Percentiles rank a stretch among this genome's conserved stretches.
phyloP scores from a whole-genome alignment of 1,140 invertebrate genomes.

The Seison nebaliae region DNA sequence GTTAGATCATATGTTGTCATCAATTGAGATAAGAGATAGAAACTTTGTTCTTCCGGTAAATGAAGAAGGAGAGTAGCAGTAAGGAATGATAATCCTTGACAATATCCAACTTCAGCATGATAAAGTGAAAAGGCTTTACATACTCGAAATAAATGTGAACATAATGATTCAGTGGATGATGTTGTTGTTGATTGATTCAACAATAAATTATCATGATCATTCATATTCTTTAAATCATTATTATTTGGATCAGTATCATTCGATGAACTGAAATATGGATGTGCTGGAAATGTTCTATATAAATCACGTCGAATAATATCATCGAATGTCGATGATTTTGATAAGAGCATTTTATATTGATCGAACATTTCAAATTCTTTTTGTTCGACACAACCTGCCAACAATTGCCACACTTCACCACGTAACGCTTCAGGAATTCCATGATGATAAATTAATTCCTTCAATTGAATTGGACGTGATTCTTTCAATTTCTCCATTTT shows the following conservation, averaged over 20 bases:
- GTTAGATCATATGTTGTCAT: slow-evolving; percentile 85
- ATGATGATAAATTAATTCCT: slow-evolving; percentile 21
- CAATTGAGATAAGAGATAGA: slow-evolving; percentile 72
- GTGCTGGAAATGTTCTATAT: slow-evolving; percentile 84
- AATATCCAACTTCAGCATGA: slow-evolving; percentile 88
- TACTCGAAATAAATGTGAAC: slow-evolving; percentile 75
- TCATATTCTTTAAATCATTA: not conserved
- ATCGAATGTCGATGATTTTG: slow-evolving; percentile 63
- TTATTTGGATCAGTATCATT: no score
- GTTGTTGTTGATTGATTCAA: no score
- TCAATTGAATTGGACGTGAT: slow-evolving; percentile 2
- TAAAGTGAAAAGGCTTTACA: slow-evolving; percentile 77
- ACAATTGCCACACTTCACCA: slow-evolving; percentile 81
- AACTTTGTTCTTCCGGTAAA: slow-evolving; percentile 98
- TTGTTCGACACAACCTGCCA: slow-evolving; percentile 56
- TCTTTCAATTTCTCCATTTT: slow-evolving; percentile 34
- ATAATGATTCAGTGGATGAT: slow-evolving; percentile 39
- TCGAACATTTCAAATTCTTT: slow-evolving; percentile 65
- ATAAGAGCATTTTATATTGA: slow-evolving; percentile 61
- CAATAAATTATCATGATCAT: no score
- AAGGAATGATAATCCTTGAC: slow-evolving; percentile 84
- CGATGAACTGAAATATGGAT: slow-evolving; percentile 62
- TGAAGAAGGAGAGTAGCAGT: slow-evolving; percentile 75
- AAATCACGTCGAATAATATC: slow-evolving; percentile 78
- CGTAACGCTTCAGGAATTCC: slow-evolving; percentile 80